Evolutionary conservation across 1,140 invertebrate genomes (phyloP), one percentile per base, ranked within the genome.

Genomic region (Leptoteleia sp.): DNA sequence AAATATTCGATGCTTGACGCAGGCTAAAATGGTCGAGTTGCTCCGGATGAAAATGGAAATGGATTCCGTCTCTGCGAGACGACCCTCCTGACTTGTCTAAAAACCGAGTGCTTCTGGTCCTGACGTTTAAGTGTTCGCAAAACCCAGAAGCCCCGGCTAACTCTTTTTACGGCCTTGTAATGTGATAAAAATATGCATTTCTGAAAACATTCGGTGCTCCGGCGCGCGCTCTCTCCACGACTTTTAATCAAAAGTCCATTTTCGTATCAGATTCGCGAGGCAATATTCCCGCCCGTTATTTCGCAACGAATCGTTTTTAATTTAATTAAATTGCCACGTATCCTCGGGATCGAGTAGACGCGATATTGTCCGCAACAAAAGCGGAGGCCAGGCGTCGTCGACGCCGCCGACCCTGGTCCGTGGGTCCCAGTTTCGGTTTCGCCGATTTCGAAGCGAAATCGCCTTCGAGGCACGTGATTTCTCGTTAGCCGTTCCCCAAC

Each of bases 11-110:
- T 67, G 62, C 57, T 57, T 73, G 76, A 79, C 62, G 68, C 45
- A 35, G 52, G 45, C 61, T 68, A 37, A 76, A 76, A 76, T 68
- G 72, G 72, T 68, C 55, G 72, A 76, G 64, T 76, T 68, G 72
- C 62, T 76, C 54, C 47, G 54, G 72, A 76, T 76, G 72, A 68
- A 76, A 76, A 76, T 76, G 72, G 72, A 77, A 77, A 77, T 71
- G 59, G 75, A 77, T 71, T 71, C 57, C 73, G 59, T 76, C 48
- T 64, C 61, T 17, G 54, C 3, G 61, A 76, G 73, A 59, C 75
- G 50, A 77, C 75, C 65, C 65, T 67, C 52, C 62, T 19, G 50
- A 52, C 48, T 77, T 64, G 64, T 77, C 64, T 57, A 52, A 76
- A 76, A 68, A 54, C 55, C 38, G 31, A 62, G 61, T 47, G 61